Conservation (phyloP, 2,797 vertebrate genomes). For the Clarias pachynema region DNA sequence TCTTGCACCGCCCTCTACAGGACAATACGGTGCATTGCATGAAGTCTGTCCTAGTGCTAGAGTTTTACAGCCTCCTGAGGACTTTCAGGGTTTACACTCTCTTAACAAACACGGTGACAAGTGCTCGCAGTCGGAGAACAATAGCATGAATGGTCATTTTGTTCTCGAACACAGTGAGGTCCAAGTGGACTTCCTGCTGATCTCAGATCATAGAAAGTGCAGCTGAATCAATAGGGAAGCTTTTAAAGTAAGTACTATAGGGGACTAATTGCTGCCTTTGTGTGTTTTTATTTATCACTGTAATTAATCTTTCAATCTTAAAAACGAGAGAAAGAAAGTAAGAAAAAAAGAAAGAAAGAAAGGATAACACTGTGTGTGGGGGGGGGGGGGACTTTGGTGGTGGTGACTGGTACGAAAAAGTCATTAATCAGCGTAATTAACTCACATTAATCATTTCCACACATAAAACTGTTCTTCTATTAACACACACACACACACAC, state of each 20-base stretch:
- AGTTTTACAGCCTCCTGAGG: constrained; percentile 7
- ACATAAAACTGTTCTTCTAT: neutral
- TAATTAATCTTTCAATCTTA: neutral
- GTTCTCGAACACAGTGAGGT: constrained; percentile 51
- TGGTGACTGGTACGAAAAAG: neutral
- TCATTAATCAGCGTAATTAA: neutral
- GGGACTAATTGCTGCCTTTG: constrained; percentile 40
- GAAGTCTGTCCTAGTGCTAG: neutral
- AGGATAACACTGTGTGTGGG: neutral
- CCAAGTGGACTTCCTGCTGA: constrained; percentile 56
- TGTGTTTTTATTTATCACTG: constrained; percentile 5
- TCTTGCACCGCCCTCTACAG: neutral
- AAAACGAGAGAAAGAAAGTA: neutral
- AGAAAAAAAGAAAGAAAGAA: neutral
- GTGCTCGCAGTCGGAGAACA: constrained; percentile 53
- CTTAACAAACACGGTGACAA: constrained; percentile 53
- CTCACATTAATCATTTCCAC: neutral
- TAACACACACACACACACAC: constrained; percentile 30
- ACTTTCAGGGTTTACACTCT: constrained; percentile 53
- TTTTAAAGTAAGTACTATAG: constrained; percentile 27
- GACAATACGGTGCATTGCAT: neutral
- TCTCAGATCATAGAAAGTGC: constrained; percentile 49
- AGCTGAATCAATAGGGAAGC: constrained; percentile 56
- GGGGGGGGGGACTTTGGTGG: no score
- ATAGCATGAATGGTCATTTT: constrained; percentile 50